Evolutionary conservation across 2,888 invertebrate genomes (phyloP), one percentile per base, ranked within the genome.

Genomic region (Molanna angustata): DNA sequence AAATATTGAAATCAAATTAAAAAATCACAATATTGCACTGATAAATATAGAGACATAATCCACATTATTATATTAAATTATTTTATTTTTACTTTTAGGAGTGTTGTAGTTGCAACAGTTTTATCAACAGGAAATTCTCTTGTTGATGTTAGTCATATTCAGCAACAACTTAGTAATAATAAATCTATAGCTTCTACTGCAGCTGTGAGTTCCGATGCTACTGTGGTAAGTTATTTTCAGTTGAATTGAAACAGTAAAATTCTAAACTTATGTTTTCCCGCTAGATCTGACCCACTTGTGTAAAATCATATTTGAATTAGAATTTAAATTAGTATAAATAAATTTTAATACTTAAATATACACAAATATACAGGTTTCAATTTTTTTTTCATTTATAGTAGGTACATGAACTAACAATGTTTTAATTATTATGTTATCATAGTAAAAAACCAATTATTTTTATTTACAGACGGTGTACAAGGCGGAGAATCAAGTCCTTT

Each of bases 71-170:
- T n/a, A n/a, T n/a, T 11, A 27, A 7, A 39, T 32, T 22, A 18
- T 58, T 33, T 27, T 50, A 39, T 41, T 49, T 51, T 48, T 53
- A 57, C 58, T 76, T 74, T 40, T 67, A 85, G 86, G 63, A 88
- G 86, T 65, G 83, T 86, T 57, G 85, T 88, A 1, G 83, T 83
- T 37, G 87, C 88, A 1, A 81, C 85, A 4, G 85, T 88, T 1
- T 75, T 83, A 2, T 82, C 85, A 67, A 79, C 81, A 41, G 82
- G 82, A 57, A 81, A 82, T 51, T 77, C 83, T 0, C 78, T 86
- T 19, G 83, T 88, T 1, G 86, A 88, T 63, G 80, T 88, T 20
- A 82, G 85, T n/a, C 80, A 83, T 62, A 80, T 88, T 50, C 85
- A 86, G 65, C 80, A 84, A 59, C 80, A 84, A 54, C 68, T 83